phyloP scores from a whole-genome alignment of 2,888 invertebrate genomes.

The Polyommatus icarus region DNA sequence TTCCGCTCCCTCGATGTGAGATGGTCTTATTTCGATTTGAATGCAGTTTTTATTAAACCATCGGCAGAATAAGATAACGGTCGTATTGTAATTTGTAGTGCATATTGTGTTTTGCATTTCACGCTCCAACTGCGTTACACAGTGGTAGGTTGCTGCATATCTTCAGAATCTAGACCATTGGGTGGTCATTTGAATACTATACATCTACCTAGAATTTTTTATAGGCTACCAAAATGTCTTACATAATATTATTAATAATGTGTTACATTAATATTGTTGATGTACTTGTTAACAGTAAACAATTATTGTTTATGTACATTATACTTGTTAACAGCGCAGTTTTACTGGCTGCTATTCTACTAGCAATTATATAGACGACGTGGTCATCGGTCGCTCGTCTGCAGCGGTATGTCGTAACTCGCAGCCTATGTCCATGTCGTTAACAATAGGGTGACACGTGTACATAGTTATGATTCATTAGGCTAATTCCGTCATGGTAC shows the following conservation, averaged over 20 bases:
- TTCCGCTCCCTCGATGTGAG: not conserved
- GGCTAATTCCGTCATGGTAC: conserved; percentile 24
- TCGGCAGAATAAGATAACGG: not conserved
- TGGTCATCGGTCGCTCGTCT: not conserved
- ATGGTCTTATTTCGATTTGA: not conserved
- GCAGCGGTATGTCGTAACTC: not conserved
- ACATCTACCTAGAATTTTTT: not conserved
- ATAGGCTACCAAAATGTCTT: too few relatives aligned
- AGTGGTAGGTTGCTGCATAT: not conserved
- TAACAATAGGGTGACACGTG: conserved; percentile 4
- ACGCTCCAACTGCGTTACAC: conserved; percentile 4
- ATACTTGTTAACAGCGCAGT: too few relatives aligned
- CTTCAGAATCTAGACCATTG: not conserved
- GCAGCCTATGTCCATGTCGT: conserved; percentile 3
- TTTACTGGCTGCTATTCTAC: too few relatives aligned
- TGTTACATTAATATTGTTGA: not conserved
- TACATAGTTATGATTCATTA: conserved; percentile 23
- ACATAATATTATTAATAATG: not conserved
- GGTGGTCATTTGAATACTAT: not conserved
- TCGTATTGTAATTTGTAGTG: not conserved
- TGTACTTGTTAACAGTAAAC: too few relatives aligned
- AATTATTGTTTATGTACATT: too few relatives aligned
- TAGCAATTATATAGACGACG: not conserved
- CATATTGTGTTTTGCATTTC: conserved; percentile 3
- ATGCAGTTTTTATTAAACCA: not conserved